A percentile compares a stretch with the other conserved stretches of the same genome.
Conservation (phyloP, 2,888 invertebrate genomes). For the Margaritifera margaritifera region DNA sequence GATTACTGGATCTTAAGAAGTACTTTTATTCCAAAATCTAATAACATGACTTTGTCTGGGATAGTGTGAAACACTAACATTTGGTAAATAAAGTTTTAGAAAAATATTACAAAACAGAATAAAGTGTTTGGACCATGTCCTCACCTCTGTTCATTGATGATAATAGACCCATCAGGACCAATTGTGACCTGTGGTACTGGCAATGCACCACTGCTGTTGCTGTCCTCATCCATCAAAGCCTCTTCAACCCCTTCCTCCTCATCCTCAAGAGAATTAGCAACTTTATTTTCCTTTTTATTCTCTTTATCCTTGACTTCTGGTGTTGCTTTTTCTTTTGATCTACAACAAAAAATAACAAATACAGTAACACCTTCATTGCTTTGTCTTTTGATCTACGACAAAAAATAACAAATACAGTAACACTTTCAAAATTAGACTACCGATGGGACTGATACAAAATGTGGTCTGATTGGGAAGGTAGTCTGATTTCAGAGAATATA, state of each 20-base stretch:
- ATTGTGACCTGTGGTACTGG: slow-evolving; percentile 70
- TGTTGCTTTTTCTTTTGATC: not conserved
- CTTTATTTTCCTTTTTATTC: not conserved
- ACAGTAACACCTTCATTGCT: not conserved
- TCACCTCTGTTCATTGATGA: slow-evolving; percentile 71
- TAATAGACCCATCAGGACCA: slow-evolving; percentile 69
- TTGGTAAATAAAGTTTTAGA: not conserved
- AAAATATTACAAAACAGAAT: no score
- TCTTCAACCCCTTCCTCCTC: slow-evolving; percentile 21
- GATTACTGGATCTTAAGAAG: no score
- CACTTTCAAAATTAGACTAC: no score
- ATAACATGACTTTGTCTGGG: no score
- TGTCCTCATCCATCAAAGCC: slow-evolving; percentile 19
- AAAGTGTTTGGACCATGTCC: not conserved
- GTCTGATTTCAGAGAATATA: no score
- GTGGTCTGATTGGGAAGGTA: not conserved
- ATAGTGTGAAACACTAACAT: not conserved
- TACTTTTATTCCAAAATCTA: no score
- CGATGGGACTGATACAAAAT: not conserved
- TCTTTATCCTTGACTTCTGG: slow-evolving; percentile 7
- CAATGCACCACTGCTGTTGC: slow-evolving; percentile 44
- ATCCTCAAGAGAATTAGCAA: slow-evolving; percentile 1
- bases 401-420: no score
- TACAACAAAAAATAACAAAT: no score
- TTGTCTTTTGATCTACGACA: not conserved